Conservation (phyloP, 2,797 vertebrate genomes). For the Rhynchotus rufescens region DNA sequence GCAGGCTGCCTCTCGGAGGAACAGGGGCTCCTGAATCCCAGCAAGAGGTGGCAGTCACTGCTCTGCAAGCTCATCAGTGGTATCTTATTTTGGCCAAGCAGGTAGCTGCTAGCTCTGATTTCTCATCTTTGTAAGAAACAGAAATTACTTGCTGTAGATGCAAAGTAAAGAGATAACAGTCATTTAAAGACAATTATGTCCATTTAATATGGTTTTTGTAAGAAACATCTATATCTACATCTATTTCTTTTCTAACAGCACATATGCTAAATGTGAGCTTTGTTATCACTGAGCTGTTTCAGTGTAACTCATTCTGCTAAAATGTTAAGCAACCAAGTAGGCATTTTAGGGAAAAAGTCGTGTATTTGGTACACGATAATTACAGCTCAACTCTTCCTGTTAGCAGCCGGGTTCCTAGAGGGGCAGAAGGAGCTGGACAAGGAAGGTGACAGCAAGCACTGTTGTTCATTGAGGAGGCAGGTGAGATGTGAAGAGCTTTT, state of each 20-base stretch:
- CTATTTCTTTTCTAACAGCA: not conserved
- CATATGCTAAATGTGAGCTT: slow-evolving; percentile 12
- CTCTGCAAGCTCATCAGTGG: not conserved
- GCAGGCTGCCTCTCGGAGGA: no score
- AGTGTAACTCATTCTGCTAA: slow-evolving; percentile 12
- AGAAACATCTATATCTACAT: not conserved
- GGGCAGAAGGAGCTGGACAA: not conserved
- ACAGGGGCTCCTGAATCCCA: not conserved
- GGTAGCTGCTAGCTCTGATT: not conserved
- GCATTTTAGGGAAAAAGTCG: not conserved
- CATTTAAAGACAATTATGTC: not conserved
- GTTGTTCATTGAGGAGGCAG: not conserved
- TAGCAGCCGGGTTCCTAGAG: not conserved
- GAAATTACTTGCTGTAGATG: not conserved
- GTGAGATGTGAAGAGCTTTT: not conserved
- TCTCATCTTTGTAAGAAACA: not conserved
- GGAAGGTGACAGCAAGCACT: not conserved
- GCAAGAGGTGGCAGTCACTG: not conserved
- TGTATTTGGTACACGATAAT: not conserved
- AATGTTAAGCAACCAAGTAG: slow-evolving; percentile 28
- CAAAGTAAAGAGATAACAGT: not conserved
- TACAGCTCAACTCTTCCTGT: not conserved
- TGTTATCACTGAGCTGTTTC: slow-evolving; percentile 15
- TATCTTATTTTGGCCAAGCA: not conserved
- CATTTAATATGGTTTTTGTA: not conserved